phyloP scores from a whole-genome alignment of 2,797 vertebrate species.

The Crenuchus spilurus region DNA sequence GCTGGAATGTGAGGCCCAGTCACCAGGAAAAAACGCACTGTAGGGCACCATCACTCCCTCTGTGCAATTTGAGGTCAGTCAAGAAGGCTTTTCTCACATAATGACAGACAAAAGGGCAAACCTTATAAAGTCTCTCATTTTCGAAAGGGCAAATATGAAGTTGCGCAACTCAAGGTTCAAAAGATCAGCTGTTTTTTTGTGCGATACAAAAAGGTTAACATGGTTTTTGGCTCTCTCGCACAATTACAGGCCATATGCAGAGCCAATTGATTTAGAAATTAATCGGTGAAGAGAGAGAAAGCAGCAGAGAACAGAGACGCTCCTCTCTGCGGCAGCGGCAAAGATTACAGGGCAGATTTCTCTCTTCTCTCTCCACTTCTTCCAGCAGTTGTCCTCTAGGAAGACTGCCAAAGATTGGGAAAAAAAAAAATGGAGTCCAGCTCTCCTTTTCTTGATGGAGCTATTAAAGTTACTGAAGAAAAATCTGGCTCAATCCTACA shows the following conservation, averaged over 20 bases:
- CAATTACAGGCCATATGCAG: constrained; percentile 6
- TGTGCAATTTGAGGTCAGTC: constrained; percentile 45
- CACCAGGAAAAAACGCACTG: constrained; percentile 35
- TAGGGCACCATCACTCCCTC: constrained; percentile 29
- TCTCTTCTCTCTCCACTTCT: constrained; percentile 44
- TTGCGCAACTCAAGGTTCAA: constrained; percentile 38
- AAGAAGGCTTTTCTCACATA: constrained; percentile 37
- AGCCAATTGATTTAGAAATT: constrained; percentile 40
- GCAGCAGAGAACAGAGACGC: constrained; percentile 38
- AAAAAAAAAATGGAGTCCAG: constrained; percentile 27
- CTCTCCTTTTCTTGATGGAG: constrained; percentile 50
- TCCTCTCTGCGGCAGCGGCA: constrained; percentile 2
- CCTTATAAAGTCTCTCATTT: constrained; percentile 32
- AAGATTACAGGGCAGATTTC: constrained; percentile 49
- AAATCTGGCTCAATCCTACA: constrained; percentile 40
- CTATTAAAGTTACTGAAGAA: constrained; percentile 51
- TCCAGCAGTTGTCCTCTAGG: constrained; percentile 47
- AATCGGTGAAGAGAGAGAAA: constrained; percentile 43
- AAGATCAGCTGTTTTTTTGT: not conserved
- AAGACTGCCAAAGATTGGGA: constrained; percentile 52
- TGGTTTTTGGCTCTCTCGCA: constrained; percentile 19
- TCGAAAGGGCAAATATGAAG: constrained; percentile 39
- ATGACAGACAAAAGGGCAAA: constrained; percentile 39
- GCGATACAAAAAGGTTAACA: constrained; percentile 35
- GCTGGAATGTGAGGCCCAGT: constrained; percentile 47